Conservation (phyloP, 2,113 vertebrate species). For the Caloenas nicobarica region DNA sequence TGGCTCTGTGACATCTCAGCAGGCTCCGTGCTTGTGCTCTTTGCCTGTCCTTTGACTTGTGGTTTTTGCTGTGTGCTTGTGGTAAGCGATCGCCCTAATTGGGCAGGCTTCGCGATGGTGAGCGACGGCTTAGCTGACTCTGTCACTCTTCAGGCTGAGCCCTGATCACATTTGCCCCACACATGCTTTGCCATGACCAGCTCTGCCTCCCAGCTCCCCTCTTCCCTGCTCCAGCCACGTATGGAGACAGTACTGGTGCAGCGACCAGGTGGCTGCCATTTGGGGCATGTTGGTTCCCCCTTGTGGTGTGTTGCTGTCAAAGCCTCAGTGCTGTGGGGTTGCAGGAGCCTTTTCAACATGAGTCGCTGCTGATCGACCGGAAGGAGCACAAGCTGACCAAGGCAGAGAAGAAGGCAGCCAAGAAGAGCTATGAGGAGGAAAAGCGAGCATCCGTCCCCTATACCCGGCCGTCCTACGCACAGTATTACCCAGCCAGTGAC, state of each 20-base stretch:
- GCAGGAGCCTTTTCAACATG: conserved; percentile 96
- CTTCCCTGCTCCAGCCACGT: not conserved
- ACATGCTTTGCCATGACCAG: rapidly evolving
- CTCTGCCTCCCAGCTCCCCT: not conserved
- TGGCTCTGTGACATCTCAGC: not conserved
- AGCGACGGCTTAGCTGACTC: not conserved
- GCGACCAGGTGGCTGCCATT: not conserved
- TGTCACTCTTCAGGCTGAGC: not conserved
- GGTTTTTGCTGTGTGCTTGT: not conserved
- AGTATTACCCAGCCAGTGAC: conserved; percentile 95
- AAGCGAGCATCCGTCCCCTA: conserved; percentile 96
- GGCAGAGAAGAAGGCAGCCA: conserved; percentile 98
- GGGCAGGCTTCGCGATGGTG: not conserved
- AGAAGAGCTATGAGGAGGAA: conserved; percentile 98
- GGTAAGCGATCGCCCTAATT: not conserved
- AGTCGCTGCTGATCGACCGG: conserved; percentile 94
- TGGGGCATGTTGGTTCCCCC: conserved; percentile 20
- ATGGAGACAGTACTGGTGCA: not conserved
- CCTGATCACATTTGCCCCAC: not conserved
- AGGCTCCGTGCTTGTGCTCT: not conserved
- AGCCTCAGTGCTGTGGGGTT: conserved; percentile 18
- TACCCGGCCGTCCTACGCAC: conserved; percentile 93
- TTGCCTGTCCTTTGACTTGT: not conserved
- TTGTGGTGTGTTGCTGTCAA: not conserved
- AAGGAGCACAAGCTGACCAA: conserved; percentile 97